Percentiles rank a stretch among this genome's conserved stretches.
Conservation (phyloP, 2,888 invertebrate genomes). For the Cyrtodaria siliqua region DNA sequence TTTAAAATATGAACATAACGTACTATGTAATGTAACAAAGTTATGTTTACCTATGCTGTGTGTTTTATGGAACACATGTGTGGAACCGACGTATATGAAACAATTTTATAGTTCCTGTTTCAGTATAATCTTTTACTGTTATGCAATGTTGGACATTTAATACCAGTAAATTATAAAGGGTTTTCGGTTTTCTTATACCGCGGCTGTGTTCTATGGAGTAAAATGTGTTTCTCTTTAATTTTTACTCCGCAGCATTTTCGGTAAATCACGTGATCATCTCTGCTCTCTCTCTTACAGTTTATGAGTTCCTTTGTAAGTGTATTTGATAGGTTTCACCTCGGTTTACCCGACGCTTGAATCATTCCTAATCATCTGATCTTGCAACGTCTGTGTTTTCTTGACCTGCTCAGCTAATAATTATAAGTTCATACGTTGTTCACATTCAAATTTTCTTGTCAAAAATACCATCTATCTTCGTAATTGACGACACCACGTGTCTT, state of each 20-base stretch:
- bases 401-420: conserved; percentile 37
- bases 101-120: no score
- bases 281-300: background rate
- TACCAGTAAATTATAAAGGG: no score
- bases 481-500: conserved; percentile 23
- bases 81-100: no score
- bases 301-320: conserved; percentile 6
- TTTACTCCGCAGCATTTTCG: background rate
- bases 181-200: no score
- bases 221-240: conserved; percentile 1
- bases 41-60: no score
- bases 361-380: conserved; percentile 34
- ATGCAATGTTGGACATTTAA: no score
- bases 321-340: conserved; percentile 24
- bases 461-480: conserved; percentile 41
- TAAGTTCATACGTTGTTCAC: conserved; percentile 33
- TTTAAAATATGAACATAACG: no score
- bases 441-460: conserved; percentile 46
- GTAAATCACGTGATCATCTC: no score
- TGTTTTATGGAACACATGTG: no score
- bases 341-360: conserved; percentile 40
- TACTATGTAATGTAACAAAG: no score
- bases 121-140: no score
- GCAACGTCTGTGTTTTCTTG: conserved; percentile 34
- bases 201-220: no score